Conservation (phyloP, 2,113 vertebrate species). For the Ovis canadensis region DNA sequence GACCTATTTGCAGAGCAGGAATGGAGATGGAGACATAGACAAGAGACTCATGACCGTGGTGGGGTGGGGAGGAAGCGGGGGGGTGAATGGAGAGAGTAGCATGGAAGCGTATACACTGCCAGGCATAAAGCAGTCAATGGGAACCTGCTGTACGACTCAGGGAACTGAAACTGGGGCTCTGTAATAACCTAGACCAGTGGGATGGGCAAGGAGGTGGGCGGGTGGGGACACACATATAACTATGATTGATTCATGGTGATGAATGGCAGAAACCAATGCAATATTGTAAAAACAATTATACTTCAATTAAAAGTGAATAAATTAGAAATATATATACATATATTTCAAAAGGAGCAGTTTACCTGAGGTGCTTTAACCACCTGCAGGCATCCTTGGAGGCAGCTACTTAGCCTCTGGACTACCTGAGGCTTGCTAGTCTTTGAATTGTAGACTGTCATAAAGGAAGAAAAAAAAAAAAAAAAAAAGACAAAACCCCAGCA, state of each 20-base stretch:
- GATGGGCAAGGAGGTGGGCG: background rate
- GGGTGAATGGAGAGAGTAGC: background rate
- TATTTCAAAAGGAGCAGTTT: background rate
- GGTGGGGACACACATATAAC: rapidly evolving
- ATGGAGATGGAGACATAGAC: background rate
- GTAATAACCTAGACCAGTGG: background rate
- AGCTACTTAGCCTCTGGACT: background rate
- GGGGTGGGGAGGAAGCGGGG: background rate
- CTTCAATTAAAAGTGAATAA: background rate
- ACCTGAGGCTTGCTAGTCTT: background rate
- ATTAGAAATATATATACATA: background rate
- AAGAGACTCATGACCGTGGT: background rate
- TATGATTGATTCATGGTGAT: background rate
- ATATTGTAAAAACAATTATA: background rate
- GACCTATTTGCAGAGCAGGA: background rate
- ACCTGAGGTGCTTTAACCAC: background rate
- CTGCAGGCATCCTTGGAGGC: background rate
- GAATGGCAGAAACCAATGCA: background rate
- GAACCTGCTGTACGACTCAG: background rate
- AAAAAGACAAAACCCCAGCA: background rate
- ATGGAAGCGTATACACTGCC: rapidly evolving
- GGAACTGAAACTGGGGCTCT: background rate
- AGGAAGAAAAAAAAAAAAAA: background rate
- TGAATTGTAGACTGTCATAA: background rate
- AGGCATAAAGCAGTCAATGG: background rate